Evolutionary conservation across 2,797 vertebrate species (phyloP), one percentile per base, ranked within the genome.

Genomic region (Coregonus suidteri): DNA sequence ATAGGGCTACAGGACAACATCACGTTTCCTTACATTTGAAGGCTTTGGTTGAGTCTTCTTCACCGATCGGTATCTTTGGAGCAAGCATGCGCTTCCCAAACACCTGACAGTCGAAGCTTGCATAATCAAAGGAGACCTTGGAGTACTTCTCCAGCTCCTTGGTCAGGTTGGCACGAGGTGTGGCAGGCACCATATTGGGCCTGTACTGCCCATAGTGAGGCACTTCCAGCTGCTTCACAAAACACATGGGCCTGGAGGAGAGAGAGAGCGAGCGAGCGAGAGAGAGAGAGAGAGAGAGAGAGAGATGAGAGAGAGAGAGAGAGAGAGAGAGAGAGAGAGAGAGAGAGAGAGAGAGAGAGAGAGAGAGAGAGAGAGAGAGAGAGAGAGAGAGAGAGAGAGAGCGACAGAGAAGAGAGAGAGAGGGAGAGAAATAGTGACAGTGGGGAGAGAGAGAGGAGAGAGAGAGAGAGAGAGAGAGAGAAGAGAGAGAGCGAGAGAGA

Each of bases 131-230:
- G 93, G 97, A 98, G 92, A 98, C 97, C 95, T 98, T 99, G 93
- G 98, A 99, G 95, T 98, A 98, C 85, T 99, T 99, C 94, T 99
- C 98, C 93, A 99, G 94, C 91, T 99, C 98, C 96, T 96, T 97
- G 91, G 97, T 97, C 93, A 99, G 93, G 94, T 97, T 98, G 91
- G 97, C 97, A 52, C 97, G 95, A 31, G 98, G 97, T 1, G 97
- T 98, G 86, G 93, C 79, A 14, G 97, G 96, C 53, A 95, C 94
- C 93, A 96, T 94, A 78, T 93, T 97, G 89, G 97, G 96, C 87
- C 96, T 89, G 93, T 97, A 98, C 94, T 94, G 97, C 91, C 97
- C 97, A 0, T 96, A 98, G 81, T 95, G 96, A 80, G 98, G 97
- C 80, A 97, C 96, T 90, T 99, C 98, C 78, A 99, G 93, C 91